Base-by-base conservation (phyloP, 2,888 invertebrate species). In the Norana najaformis region DNA sequence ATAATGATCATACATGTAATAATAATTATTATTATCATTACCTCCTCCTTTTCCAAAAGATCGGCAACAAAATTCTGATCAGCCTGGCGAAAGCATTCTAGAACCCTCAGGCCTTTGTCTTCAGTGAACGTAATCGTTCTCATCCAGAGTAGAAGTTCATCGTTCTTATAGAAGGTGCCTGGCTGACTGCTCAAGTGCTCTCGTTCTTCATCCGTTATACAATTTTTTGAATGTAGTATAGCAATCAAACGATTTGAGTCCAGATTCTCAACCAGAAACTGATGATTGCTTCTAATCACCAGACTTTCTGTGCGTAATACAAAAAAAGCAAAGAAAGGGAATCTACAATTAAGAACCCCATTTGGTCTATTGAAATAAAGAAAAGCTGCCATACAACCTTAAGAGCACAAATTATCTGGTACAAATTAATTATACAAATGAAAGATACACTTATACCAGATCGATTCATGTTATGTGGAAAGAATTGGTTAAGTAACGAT, bases 11-110 rank as follows among this genome's bases (percentile, higher is more conserved):
- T n/a, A n/a, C n/a, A n/a, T n/a, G n/a, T n/a, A n/a, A n/a, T n/a
- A 69, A 69, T 3, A 2, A 69, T 0, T 16, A n/a, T 69, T 69
- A 13, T 69, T 69, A 39, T 6, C 39, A n/a, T 13, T 39, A 69
- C 69, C 69, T 69, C 69, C 69, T 69, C 69, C 69, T 69, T 69
- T 69, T 69, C 30, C 69, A 69, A 69, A 69, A 69, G 69, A n/a
- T 69, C 0, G 30, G 11, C 69, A n/a, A 69, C n/a, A 8, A 69
- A 69, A 69, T 69, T 69, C 69, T 69, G 69, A n/a, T 69, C 30
- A 69, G 69, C 8, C n/a, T 69, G 8, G 0, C 69, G n/a, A 69
- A n/a, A n/a, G 69, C n/a, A n/a, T 69, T 69, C n/a, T 16, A 69
- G 1, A 69, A 69, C n/a, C 30, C n/a, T 69, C n/a, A 1, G n/a